Evolutionary conservation across 92 coral and sea anemone species (phyloP), one percentile per base, ranked within the genome.

Genomic region (Epizoanthus rinbou): DNA sequence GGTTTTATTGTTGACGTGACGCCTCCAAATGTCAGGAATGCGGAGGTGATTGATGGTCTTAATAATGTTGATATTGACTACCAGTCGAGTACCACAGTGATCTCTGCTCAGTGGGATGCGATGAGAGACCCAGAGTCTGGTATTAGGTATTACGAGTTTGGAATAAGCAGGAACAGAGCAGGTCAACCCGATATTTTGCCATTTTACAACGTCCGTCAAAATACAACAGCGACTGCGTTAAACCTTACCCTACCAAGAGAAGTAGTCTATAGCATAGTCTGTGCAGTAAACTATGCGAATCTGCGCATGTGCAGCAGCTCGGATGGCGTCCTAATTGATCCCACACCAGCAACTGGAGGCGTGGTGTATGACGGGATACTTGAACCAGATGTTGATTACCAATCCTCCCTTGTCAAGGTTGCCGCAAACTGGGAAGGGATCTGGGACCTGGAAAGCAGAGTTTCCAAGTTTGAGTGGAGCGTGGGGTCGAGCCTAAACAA

Each of bases 371-470:
- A 96, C 69, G 99, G 99, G 43, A 88, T 86, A 37, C 85, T 96
- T 24, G 99, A 96, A 58, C 99, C 99, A 15, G 99, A 96, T 73
- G 60, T 96, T 16, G 87, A 74, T 69, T 96, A 90, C 71, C 99
- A 96, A 82, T 91, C 94, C 3, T 90, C 92, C 3, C 75, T 90
- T n/a, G 86, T 85, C 39, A 85, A 65, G 35, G 83, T 96, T 82
- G 89, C 94, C 24, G 99, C 98, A 3, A 96, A 96, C 86, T 96
- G 99, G 99, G 99, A 96, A 86, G 94, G 94, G 58, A 85, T 96
- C 72, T 96, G 97, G 98, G 99, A 96, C 80, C 74, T 96, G 80
- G 96, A 94, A 75, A 96, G 99, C 74, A 92, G 95, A 75, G 88
- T 96, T 14, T 92, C 85, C n/a, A 88, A 86, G 67, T 96, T 96